Evolutionary conservation across 2,113 vertebrate genomes (phyloP).

Genomic region (Progne subis): DNA sequence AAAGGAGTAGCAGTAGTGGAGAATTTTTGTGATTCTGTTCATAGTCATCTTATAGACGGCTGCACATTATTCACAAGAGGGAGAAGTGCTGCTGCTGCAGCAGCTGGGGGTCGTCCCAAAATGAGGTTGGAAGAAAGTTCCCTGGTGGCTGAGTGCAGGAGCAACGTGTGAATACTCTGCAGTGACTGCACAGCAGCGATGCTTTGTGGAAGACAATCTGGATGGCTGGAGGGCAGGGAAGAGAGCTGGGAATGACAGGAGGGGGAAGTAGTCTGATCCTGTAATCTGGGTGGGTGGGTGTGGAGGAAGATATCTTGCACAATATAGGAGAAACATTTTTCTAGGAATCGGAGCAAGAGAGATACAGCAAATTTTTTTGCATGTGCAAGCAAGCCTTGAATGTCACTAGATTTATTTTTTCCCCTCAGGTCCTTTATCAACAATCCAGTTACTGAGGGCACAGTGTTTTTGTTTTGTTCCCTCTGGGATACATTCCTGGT

Average conservation of each 20-base stretch:
- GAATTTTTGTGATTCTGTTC: background rate
- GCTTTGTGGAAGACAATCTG: background rate
- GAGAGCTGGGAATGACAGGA: background rate
- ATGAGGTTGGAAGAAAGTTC: background rate
- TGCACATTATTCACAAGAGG: accelerated
- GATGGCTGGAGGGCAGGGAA: background rate
- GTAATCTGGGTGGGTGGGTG: background rate
- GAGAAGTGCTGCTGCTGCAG: background rate
- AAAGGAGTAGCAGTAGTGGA: background rate
- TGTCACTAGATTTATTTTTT: background rate
- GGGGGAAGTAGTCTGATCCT: background rate
- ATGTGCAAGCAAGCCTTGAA: background rate
- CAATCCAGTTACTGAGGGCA: background rate
- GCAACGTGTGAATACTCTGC: accelerated
- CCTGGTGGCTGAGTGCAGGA: background rate
- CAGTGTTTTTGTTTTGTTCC: background rate
- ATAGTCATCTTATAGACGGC: background rate
- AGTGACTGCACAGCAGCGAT: accelerated
- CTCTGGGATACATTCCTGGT: background rate
- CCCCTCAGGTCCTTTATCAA: background rate
- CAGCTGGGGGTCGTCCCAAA: background rate
- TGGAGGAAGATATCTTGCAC: background rate
- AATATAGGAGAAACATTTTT: background rate
- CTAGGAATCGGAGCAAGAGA: background rate
- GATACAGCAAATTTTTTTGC: background rate